phyloP scores from a whole-genome alignment of 1,140 invertebrate species.

The Zaprionus africanus region DNA sequence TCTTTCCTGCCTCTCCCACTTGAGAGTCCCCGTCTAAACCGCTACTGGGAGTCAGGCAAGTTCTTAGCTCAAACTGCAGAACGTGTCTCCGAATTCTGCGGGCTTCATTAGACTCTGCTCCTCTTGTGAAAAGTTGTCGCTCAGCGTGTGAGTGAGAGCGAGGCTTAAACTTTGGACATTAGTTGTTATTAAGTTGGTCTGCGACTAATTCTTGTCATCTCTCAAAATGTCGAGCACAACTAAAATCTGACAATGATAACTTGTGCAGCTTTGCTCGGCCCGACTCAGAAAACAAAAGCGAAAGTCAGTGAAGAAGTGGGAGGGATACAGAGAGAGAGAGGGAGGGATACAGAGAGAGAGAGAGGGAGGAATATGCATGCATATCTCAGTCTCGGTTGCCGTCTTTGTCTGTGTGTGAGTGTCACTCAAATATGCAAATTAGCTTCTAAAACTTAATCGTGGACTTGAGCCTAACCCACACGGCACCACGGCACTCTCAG shows the following conservation, averaged over 20 bases:
- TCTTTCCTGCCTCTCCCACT: not conserved
- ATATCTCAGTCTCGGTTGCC: not conserved
- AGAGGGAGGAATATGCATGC: slow-evolving; percentile 1
- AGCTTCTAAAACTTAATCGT: slow-evolving; percentile 74
- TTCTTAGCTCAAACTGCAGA: not conserved
- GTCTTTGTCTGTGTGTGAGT: slow-evolving; percentile 36
- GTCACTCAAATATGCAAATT: slow-evolving; percentile 82
- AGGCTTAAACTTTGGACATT: slow-evolving; percentile 41
- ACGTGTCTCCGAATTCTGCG: slow-evolving; percentile 20
- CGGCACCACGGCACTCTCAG: not conserved
- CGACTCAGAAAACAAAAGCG: slow-evolving; percentile 45
- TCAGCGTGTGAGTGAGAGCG: not conserved
- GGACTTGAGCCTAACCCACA: slow-evolving; percentile 49
- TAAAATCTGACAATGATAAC: slow-evolving; percentile 50
- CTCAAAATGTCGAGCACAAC: slow-evolving; percentile 34
- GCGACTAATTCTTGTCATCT: slow-evolving; percentile 46
- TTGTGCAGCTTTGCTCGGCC: slow-evolving; percentile 32
- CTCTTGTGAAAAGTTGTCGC: not conserved
- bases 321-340: not conserved
- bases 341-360: not conserved
- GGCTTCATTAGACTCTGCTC: not conserved
- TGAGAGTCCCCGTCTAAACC: not conserved
- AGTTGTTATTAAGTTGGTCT: slow-evolving; percentile 17
- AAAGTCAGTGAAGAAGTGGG: slow-evolving; percentile 46
- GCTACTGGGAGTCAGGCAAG: not conserved